A percentile compares a stretch with the other conserved stretches of the same genome.
These are phyloP conservation scores for Paratilapia polleni DNA, from an alignment of 2,113 vertebrate genomes.

Conservation along the genomic window DNA sequence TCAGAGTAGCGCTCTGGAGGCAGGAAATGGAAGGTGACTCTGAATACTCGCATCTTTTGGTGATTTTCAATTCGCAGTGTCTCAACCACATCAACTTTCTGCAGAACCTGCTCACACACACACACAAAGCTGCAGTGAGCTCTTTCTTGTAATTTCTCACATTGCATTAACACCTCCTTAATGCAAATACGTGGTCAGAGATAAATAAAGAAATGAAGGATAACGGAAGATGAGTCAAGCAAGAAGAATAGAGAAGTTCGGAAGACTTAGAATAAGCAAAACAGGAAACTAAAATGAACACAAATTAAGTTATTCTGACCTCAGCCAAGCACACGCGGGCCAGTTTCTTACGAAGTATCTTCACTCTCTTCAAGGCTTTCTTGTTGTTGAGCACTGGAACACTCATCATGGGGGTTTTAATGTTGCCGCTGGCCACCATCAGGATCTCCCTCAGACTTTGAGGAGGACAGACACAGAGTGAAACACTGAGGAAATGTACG, in stretches of 20 bases:
- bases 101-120: slow-evolving; percentile 83
- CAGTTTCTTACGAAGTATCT: slow-evolving; percentile 87
- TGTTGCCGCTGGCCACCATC: slow-evolving; percentile 91
- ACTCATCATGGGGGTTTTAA: slow-evolving; percentile 97
- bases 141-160: neutral
- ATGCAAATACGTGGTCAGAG: neutral
- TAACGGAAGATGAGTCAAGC: neutral
- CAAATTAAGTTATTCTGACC: slow-evolving; percentile 72
- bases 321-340: slow-evolving; percentile 90
- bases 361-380: slow-evolving; percentile 87
- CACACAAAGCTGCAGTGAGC: neutral
- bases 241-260: neutral
- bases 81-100: slow-evolving; percentile 89
- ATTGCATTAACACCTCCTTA: neutral
- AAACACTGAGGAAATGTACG: neutral
- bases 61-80: slow-evolving; percentile 74
- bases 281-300: too few species aligned
- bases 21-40: slow-evolving; percentile 88
- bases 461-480: neutral
- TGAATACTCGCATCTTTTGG: slow-evolving; percentile 82
- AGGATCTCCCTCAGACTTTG: slow-evolving; percentile 92
- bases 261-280: neutral
- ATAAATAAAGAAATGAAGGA: neutral
- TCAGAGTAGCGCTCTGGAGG: slow-evolving; percentile 84
- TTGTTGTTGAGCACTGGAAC: slow-evolving; percentile 88